A percentile compares a stretch with the other conserved stretches of the same genome.
Conservation (phyloP, 2,888 invertebrate genomes). For the Caenorhabditis parvicauda region DNA sequence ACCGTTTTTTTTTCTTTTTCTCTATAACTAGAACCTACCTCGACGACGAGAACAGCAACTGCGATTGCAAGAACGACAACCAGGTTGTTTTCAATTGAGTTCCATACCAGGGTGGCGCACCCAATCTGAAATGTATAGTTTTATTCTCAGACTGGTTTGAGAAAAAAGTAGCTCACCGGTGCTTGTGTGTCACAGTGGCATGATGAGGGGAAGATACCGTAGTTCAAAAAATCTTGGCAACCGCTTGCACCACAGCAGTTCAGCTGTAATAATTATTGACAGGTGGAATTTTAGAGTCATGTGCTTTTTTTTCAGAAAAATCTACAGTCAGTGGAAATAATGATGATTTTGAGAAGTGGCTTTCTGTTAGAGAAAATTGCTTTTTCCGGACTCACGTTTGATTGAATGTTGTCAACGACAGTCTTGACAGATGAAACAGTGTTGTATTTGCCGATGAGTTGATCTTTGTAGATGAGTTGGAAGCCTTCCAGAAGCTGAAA, state of each 20-base stretch:
- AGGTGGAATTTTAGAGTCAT: not conserved
- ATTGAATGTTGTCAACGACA: constrained; percentile 35
- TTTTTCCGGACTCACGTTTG: constrained; percentile 20
- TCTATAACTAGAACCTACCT: too few relatives aligned
- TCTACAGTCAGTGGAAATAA: not conserved
- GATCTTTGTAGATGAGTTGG: constrained; percentile 21
- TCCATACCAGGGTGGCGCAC: constrained; percentile 32
- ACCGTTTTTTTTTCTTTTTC: too few relatives aligned
- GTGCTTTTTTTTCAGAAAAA: not conserved
- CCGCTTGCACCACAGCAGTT: constrained; percentile 45
- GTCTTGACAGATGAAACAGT: constrained; percentile 10
- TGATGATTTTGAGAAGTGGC: not conserved
- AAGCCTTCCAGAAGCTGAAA: constrained; percentile 33
- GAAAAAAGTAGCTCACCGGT: constrained; percentile 8
- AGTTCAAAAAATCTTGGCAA: constrained; percentile 33
- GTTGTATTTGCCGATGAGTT: constrained; percentile 38
- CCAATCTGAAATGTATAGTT: constrained; percentile 26
- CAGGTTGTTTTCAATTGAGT: constrained; percentile 24
- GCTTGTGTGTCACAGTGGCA: constrained; percentile 20
- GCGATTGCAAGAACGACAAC: constrained; percentile 33
- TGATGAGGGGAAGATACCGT: constrained; percentile 17
- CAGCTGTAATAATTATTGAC: constrained; percentile 31
- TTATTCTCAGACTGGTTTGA: constrained; percentile 4
- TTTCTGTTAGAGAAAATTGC: not conserved
- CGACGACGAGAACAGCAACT: constrained; percentile 35